phyloP scores from a whole-genome alignment of 2,797 vertebrate species.

The Allobates femoralis region DNA sequence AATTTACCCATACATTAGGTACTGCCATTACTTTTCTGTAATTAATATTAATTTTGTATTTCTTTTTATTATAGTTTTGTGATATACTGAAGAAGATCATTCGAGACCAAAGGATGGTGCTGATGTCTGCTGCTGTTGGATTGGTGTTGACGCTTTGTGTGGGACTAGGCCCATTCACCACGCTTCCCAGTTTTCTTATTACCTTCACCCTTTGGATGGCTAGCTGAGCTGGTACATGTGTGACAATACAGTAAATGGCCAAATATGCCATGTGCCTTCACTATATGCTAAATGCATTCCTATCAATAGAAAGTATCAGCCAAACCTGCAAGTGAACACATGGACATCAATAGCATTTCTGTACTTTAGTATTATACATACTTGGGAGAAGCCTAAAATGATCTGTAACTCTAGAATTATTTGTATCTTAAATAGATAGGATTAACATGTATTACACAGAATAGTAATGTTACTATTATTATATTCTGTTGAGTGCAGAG shows the following conservation, averaged over 20 bases:
- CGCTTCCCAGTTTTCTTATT: constrained; percentile 80
- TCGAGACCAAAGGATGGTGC: constrained; percentile 85
- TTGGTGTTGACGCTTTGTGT: constrained; percentile 77
- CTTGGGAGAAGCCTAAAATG: neutral
- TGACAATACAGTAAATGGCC: neutral
- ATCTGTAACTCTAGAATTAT: neutral
- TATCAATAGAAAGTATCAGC: neutral
- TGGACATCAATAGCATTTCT: neutral
- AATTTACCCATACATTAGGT: too few species aligned
- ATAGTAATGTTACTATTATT: neutral
- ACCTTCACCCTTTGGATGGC: constrained; percentile 96
- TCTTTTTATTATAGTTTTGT: constrained; percentile 83
- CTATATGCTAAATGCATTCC: neutral
- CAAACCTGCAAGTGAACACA: constrained; percentile 12
- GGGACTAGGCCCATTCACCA: constrained; percentile 79
- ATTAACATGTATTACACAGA: neutral
- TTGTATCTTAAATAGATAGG: neutral
- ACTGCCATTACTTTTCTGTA: neutral
- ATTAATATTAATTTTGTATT: neutral
- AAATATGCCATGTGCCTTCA: neutral
- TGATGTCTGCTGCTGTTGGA: constrained; percentile 82
- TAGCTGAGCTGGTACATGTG: constrained; percentile 67
- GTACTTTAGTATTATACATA: neutral
- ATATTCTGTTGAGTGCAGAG: neutral
- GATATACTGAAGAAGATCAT: constrained; percentile 88